These are phyloP conservation scores for Aphelenchoides bicaudatus DNA, from an alignment of 2,888 invertebrate species.

Conservation along the genomic window DNA sequence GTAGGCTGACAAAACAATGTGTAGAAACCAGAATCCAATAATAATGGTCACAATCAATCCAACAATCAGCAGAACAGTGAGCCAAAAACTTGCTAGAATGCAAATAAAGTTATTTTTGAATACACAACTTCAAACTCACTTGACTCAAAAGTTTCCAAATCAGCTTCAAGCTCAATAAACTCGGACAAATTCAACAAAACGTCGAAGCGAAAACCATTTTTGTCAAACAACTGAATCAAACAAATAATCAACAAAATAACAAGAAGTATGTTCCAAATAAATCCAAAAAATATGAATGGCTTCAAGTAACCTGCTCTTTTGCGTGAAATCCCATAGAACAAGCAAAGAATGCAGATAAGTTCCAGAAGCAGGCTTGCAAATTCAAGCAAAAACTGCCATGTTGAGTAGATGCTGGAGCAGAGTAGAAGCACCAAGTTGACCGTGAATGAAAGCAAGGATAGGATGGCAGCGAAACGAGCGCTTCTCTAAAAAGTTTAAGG, in stretches of 20 bases:
- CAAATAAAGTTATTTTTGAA: background rate
- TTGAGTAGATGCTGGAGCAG: slow-evolving; percentile 7
- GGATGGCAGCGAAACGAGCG: slow-evolving; percentile 34
- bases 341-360: slow-evolving; percentile 17
- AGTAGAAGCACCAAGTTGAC: slow-evolving; percentile 32
- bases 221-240: slow-evolving; percentile 27
- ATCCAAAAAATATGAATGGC: slow-evolving; percentile 36
- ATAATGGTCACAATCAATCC: slow-evolving; percentile 25
- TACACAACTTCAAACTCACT: background rate
- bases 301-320: slow-evolving; percentile 23
- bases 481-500: slow-evolving; percentile 32
- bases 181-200: slow-evolving; percentile 20
- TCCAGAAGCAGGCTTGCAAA: slow-evolving; percentile 26
- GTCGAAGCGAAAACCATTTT: slow-evolving; percentile 16
- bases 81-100: slow-evolving; percentile 25
- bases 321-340: slow-evolving; percentile 33
- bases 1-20: slow-evolving; percentile 35
- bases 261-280: slow-evolving; percentile 35
- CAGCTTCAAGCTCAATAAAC: slow-evolving; percentile 18
- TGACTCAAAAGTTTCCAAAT: slow-evolving; percentile 1
- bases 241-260: slow-evolving; percentile 31
- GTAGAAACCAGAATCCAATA: slow-evolving; percentile 34
- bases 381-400: slow-evolving; percentile 25
- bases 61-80: slow-evolving; percentile 29
- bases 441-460: slow-evolving; percentile 34